Evolutionary conservation across 2,797 vertebrate species (phyloP).

Genomic region (Myotis daubentonii): DNA sequence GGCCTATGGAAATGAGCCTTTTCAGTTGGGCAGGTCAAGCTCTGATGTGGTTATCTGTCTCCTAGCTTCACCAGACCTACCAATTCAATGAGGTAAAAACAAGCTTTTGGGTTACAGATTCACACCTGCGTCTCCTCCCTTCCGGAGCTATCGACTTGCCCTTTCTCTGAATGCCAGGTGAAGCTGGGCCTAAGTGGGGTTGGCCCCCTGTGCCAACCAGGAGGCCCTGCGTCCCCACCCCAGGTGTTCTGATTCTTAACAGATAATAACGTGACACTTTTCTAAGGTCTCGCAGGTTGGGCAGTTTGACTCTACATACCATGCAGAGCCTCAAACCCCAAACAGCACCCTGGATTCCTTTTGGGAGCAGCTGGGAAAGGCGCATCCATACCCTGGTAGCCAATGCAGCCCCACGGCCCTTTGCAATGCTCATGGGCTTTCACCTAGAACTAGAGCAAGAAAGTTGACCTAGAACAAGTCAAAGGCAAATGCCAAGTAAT

Average conservation of each 20-base stretch:
- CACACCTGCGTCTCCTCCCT: background rate
- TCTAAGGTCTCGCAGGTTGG: background rate
- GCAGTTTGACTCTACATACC: background rate
- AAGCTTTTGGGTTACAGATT: background rate
- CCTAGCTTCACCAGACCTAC: background rate
- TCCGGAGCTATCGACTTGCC: background rate
- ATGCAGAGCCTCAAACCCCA: background rate
- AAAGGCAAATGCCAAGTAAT: background rate
- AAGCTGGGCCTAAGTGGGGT: background rate
- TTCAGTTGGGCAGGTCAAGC: background rate
- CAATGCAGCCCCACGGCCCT: background rate
- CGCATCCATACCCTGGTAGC: background rate
- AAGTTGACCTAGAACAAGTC: constrained; percentile 25
- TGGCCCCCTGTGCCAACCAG: background rate
- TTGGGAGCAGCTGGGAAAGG: background rate
- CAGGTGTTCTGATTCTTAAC: background rate
- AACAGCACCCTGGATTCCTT: background rate
- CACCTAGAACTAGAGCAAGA: background rate
- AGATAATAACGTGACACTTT: background rate
- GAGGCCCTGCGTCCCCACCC: background rate
- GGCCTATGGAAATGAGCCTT: background rate
- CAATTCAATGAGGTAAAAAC: background rate
- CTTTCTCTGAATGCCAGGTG: background rate
- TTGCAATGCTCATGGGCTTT: background rate
- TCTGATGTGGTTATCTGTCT: background rate